These are phyloP conservation scores for Micoletzkya japonica DNA, from an alignment of 2,888 invertebrate genomes.

Conservation along the genomic window DNA sequence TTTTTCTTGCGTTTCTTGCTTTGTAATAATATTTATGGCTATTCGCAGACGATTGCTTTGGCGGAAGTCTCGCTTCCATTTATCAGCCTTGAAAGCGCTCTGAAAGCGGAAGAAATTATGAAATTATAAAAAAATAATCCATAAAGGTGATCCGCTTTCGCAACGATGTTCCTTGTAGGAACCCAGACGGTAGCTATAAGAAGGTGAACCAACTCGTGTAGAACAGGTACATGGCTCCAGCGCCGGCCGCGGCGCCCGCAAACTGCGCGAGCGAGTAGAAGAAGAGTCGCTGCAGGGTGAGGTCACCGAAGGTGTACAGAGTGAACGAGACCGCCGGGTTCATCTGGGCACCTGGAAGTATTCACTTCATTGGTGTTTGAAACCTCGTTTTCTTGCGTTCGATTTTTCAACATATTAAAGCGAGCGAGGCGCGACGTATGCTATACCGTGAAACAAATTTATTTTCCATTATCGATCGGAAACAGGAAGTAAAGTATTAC, in stretches of 20 bases:
- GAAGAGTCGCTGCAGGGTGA: slow-evolving; percentile 37
- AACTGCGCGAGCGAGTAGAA: slow-evolving; percentile 37
- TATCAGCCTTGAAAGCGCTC: background rate
- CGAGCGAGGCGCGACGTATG: too few relatives aligned
- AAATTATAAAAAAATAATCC: too few relatives aligned
- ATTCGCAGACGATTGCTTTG: too few relatives aligned
- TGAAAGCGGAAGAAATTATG: background rate
- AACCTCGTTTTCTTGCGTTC: background rate
- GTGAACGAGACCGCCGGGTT: slow-evolving; percentile 52
- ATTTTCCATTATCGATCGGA: background rate
- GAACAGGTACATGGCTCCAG: slow-evolving; percentile 45
- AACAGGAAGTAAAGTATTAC: slow-evolving; percentile 9
- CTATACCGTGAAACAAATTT: too few relatives aligned
- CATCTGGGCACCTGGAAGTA: slow-evolving; percentile 43
- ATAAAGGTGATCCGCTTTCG: too few relatives aligned
- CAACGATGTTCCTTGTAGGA: background rate
- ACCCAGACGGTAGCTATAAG: background rate
- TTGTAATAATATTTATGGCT: background rate
- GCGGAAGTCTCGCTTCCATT: background rate
- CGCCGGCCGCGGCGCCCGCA: slow-evolving; percentile 48
- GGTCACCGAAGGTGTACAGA: slow-evolving; percentile 45
- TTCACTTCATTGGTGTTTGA: too few relatives aligned
- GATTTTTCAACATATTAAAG: background rate
- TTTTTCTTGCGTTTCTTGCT: too few relatives aligned
- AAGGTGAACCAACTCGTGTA: slow-evolving; percentile 41